phyloP scores from a whole-genome alignment of 2,888 invertebrate genomes.

The Oligia strigilis region DNA sequence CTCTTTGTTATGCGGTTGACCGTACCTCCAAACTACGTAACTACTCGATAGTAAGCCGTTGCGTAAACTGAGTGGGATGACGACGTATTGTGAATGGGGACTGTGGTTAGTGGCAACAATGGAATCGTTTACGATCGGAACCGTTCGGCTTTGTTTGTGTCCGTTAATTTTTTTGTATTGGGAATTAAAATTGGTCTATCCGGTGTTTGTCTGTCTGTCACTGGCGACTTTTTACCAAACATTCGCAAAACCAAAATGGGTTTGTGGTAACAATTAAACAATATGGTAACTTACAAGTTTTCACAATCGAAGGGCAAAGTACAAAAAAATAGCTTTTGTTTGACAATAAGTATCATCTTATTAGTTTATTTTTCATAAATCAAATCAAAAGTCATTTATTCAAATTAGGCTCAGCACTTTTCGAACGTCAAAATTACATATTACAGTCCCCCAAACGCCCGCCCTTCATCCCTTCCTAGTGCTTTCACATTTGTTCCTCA shows the following conservation, averaged over 20 bases:
- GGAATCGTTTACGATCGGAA: conserved; percentile 42
- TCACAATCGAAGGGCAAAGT: neutral
- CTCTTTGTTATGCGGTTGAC: neutral
- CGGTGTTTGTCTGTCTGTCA: neutral
- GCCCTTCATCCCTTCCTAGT: too few species aligned
- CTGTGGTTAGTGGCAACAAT: conserved; percentile 44
- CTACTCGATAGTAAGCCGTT: conserved; percentile 25
- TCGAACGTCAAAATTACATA: too few species aligned
- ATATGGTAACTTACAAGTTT: neutral
- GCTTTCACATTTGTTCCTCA: too few species aligned
- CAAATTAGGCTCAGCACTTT: too few species aligned
- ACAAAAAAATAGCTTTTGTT: neutral
- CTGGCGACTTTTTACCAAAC: neutral
- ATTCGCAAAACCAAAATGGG: neutral
- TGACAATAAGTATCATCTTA: neutral
- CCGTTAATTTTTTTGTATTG: conserved; percentile 4
- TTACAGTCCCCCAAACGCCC: too few species aligned
- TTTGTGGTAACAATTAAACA: neutral
- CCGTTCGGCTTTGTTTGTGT: conserved; percentile 17
- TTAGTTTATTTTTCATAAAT: too few species aligned
- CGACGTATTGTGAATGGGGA: conserved; percentile 39
- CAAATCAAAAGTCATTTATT: too few species aligned
- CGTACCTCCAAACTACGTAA: conserved; percentile 10
- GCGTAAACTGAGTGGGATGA: conserved; percentile 33
- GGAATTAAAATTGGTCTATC: neutral